A percentile compares a stretch with the other conserved stretches of the same genome.
phyloP scores from a whole-genome alignment of 2,113 vertebrate species.

The Xiphias gladius region DNA sequence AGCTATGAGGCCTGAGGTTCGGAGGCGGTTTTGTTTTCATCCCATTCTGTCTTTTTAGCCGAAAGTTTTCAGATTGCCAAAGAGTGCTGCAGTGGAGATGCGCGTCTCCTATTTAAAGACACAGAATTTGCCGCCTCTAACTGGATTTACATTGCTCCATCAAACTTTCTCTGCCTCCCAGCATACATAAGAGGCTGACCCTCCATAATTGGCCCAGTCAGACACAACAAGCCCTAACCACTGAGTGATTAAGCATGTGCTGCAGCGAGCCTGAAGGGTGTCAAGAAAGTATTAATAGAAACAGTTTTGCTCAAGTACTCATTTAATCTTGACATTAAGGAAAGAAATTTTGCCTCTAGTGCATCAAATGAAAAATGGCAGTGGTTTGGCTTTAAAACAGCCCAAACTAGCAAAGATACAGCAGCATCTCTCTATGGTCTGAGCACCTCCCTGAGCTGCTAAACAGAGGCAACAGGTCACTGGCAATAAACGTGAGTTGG shows the following conservation, averaged over 20 bases:
- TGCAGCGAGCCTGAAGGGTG: not conserved
- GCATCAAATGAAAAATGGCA: not conserved
- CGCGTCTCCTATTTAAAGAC: not conserved
- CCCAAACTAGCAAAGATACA: not conserved
- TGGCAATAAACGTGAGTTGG: not conserved
- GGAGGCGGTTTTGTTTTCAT: not conserved
- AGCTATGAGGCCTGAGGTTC: not conserved
- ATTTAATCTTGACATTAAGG: constrained; percentile 5
- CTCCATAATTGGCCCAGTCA: not conserved
- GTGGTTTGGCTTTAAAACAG: not conserved
- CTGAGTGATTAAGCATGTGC: not conserved
- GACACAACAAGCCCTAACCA: not conserved
- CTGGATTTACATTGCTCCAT: not conserved
- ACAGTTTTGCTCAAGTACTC: not conserved
- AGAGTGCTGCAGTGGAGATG: not conserved
- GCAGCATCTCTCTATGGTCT: not conserved
- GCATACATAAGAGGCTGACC: not conserved
- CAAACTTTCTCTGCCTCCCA: not conserved
- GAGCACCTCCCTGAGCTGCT: not conserved
- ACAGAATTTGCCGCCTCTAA: not conserved
- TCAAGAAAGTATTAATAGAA: not conserved
- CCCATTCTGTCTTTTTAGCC: not conserved
- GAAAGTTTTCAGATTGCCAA: not conserved
- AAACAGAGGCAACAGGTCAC: not conserved
- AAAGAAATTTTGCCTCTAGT: not conserved